Base-by-base conservation (phyloP, 2,113 vertebrate species). In the Agelaius tricolor region DNA sequence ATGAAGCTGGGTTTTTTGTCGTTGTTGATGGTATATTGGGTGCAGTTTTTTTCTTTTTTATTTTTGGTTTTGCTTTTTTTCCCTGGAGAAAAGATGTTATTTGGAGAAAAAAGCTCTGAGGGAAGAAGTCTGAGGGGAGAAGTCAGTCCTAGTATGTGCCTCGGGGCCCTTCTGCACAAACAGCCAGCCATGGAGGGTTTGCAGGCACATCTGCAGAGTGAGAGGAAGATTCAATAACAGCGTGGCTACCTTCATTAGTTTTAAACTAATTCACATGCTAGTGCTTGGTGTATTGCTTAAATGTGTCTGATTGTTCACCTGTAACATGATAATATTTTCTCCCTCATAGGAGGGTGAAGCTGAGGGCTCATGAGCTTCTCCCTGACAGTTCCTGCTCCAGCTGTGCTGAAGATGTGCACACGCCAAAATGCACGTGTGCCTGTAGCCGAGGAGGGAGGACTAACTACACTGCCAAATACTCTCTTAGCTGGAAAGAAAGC, bases 261-360 rank as follows among this genome's bases (percentile, higher is more conserved):
- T 87, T 76, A 84, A 92, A 91, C 47, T 81, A 84, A 90, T 93
- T 86, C 52, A 55, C 1, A 0, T 63, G 83, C 35, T 89, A 65
- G 31, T 44, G 39, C 55, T 90, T 15, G 52, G 18, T 35, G 6
- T 86, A 47, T 90, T 90, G 67, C 80, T 90, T 87, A 86, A 84
- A 84, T 78, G 62, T 52, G 91, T 44, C 79, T 58, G 37, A 52
- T 71, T 89, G 86, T 81, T 89, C 83, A 67, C 87, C 76, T 92
- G 65, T 71, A 87, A 63, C 47, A 71, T 1, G 1, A 59, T 43
- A 87, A 46, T 46, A 41, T 80, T 90, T 93, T 46, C 59, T 49
- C 58, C 39, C 35, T 84, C 30, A 6, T 1, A 74, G 66, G 14
- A 84, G 72, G 46, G 39, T 47, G 76, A 92, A 84, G 68, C 63